These are phyloP conservation scores for Chrysogorgia sp. DNA, from an alignment of 92 coral and sea anemone species.

Conservation along the genomic window DNA sequence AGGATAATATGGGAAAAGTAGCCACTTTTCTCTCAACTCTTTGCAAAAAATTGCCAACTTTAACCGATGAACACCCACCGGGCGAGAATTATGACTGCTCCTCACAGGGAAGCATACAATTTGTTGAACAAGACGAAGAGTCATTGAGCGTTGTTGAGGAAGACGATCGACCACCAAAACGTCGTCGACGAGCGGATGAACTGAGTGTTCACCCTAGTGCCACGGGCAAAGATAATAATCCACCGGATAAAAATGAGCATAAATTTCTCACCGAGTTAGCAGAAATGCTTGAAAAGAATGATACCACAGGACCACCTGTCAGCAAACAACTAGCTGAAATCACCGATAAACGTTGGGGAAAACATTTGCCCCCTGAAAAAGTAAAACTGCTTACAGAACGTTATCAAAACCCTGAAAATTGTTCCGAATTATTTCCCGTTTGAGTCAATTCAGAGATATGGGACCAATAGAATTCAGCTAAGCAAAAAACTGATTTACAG, in stretches of 20 bases:
- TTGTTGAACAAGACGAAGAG: too few species aligned
- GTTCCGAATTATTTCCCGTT: not conserved
- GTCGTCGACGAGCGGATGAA: not conserved
- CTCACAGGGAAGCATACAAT: too few species aligned
- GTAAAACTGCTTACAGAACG: not conserved
- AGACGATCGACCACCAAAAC: too few species aligned
- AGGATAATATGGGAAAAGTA: too few species aligned
- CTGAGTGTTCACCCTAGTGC: slow-evolving; percentile 5
- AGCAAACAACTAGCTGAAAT: slow-evolving; percentile 9
- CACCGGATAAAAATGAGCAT: slow-evolving; percentile 16
- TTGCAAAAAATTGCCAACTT: too few species aligned
- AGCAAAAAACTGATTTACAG: slow-evolving; percentile 28
- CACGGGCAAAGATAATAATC: not conserved
- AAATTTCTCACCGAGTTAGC: not conserved
- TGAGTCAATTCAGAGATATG: slow-evolving; percentile 43
- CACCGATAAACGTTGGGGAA: slow-evolving; percentile 15
- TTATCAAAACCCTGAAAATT: slow-evolving; percentile 53
- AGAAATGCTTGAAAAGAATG: slow-evolving; percentile 2
- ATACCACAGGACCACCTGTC: slow-evolving; percentile 15
- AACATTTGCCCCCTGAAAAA: slow-evolving; percentile 10
- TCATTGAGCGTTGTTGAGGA: too few species aligned
- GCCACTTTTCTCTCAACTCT: too few species aligned
- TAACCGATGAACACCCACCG: too few species aligned
- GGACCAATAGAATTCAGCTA: not conserved
- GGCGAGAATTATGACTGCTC: too few species aligned